Base-by-base conservation (phyloP, 2,113 vertebrate genomes). In the Sphyrna mokarran region DNA sequence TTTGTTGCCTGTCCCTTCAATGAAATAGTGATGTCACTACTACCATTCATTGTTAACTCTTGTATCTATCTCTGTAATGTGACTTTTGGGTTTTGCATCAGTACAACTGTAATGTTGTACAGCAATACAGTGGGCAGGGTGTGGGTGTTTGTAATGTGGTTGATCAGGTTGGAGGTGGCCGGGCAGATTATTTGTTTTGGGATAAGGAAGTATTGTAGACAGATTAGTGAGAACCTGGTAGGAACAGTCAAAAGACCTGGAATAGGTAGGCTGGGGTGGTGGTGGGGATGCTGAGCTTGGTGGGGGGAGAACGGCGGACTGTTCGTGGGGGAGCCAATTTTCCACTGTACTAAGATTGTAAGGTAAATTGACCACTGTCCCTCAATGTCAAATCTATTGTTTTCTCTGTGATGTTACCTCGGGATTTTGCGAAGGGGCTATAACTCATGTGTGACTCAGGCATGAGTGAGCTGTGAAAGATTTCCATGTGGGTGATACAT, bases 401-500 rank as follows among this genome's bases (percentile, higher is more conserved):
- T 90, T 61, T 63, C 54, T 54, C 54, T 6, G 26, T 90, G 18
- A 66, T 66, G 58, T 66, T 37, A 66, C 89, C 80, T 93, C 4
- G 16, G 89, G 89, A 23, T 93, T 93, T 93, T 93, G 18, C 63
- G 66, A 93, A 37, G 66, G 89, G 89, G 16, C 61, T 10, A 95
- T 95, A 95, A 70, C 93, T 95, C 93, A 95, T 11, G 66, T 70
- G 43, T 89, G 86, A 58, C 48, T 89, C 23, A 29, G 68, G 68
- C 22, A 43, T 48, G 68, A 93, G 61, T 93, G 89, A 93, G 33
- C 89, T 66, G 89, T 37, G 66, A 69, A 22, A 70, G 40, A 16
- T 70, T 94, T 94, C 40, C 68, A 94, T 48, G 93, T 70, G 68
- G 66, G 66, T 95, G 93, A 95, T 95, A 61, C 40, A 95, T 72